phyloP scores from a whole-genome alignment of 2,113 vertebrate species.

The Melozone crissalis region DNA sequence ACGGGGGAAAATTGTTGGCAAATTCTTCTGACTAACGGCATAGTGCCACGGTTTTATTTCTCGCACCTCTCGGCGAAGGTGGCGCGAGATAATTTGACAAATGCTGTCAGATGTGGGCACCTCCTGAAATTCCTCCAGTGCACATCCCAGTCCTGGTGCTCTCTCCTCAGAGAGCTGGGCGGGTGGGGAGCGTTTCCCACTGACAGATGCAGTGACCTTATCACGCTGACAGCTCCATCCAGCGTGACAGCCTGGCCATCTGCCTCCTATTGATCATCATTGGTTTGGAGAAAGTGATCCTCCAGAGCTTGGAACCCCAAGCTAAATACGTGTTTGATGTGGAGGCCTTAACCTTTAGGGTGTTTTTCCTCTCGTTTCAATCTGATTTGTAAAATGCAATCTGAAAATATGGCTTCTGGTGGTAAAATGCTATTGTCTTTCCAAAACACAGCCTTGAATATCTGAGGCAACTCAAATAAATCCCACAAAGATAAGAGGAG shows the following conservation, averaged over 20 bases:
- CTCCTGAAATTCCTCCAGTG: conserved; percentile 41
- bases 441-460: background rate
- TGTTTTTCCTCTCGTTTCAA: conserved; percentile 3
- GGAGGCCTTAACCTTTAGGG: conserved; percentile 20
- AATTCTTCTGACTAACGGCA: background rate
- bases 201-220: conserved; percentile 78
- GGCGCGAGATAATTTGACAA: conserved; percentile 44
- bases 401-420: background rate
- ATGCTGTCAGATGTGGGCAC: conserved; percentile 22
- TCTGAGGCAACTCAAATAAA: background rate
- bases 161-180: conserved; percentile 13
- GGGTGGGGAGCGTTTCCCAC: conserved; percentile 32
- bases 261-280: conserved; percentile 71
- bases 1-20: background rate
- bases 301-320: conserved; percentile 20
- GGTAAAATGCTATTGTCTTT: background rate
- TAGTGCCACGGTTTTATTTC: background rate
- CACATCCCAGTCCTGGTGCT: conserved; percentile 49
- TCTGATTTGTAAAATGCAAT: background rate
- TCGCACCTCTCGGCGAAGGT: background rate
- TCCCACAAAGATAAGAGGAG: background rate
- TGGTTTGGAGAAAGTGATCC: conserved; percentile 65
- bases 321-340: conserved; percentile 6
- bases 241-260: conserved; percentile 70
- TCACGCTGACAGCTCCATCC: conserved; percentile 66